Percentiles rank a stretch among this genome's conserved stretches.
Conservation (phyloP, 2,113 vertebrate species). For the Crocuta crocuta region DNA sequence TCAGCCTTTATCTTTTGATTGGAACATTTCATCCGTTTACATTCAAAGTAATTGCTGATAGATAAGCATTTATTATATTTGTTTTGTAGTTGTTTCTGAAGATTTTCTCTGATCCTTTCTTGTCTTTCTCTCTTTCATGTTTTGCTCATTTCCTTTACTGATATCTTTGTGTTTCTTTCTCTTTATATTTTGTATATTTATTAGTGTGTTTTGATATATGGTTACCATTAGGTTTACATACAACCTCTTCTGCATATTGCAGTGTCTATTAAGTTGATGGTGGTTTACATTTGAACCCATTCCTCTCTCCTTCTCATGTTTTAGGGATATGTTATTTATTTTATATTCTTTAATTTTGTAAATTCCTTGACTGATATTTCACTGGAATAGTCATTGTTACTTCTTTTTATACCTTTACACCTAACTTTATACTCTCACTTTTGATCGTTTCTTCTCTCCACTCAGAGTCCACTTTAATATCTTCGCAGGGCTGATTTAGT, state of each 20-base stretch:
- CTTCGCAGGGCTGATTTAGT: neutral
- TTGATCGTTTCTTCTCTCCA: neutral
- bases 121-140: neutral
- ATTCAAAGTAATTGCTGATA: neutral
- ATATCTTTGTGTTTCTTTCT: neutral
- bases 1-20: neutral
- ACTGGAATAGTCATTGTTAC: neutral
- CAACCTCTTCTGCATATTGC: neutral
- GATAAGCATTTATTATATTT: neutral
- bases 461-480: neutral
- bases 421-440: neutral
- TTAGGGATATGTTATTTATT: neutral
- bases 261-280: neutral
- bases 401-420: neutral
- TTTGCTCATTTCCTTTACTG: neutral
- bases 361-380: neutral
- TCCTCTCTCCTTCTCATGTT: neutral
- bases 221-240: neutral
- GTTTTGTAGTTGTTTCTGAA: neutral
- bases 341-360: neutral
- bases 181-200: neutral
- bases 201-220: neutral
- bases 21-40: neutral
- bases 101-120: neutral
- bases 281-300: neutral